Percentiles rank a stretch among this genome's conserved stretches.
Evolutionary conservation across 92 coral and sea anemone species (phyloP).

Genomic region (Epizoanthus illoricatus): DNA sequence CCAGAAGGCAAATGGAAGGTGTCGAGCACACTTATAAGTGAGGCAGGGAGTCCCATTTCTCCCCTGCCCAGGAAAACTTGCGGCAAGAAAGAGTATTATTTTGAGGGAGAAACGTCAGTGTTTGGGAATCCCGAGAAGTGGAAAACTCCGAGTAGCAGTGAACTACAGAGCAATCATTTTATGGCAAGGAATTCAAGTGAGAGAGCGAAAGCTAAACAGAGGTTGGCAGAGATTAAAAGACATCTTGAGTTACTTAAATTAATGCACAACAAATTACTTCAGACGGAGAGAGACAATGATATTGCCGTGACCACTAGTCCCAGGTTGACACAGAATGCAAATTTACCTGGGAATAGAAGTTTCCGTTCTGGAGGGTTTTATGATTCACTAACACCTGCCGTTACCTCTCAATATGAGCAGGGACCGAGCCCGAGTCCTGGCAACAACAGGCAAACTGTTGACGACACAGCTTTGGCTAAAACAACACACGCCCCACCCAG

Average conservation of each 20-base stretch:
- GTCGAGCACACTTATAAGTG: background rate
- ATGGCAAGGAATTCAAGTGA: background rate
- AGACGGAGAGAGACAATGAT: background rate
- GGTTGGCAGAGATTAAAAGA: constrained; percentile 10
- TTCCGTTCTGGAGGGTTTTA: background rate
- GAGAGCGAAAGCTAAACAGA: constrained; percentile 3
- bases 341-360: background rate
- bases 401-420: background rate
- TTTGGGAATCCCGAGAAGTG: constrained; percentile 18
- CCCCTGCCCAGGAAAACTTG: background rate
- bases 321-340: background rate
- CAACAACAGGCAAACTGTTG: background rate
- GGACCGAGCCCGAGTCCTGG: too few species aligned
- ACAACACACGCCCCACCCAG: background rate
- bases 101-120: constrained; percentile 23
- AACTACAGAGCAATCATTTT: constrained; percentile 6
- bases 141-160: constrained; percentile 31
- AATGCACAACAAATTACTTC: background rate
- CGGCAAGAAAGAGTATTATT: constrained; percentile 17
- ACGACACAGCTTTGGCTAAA: background rate
- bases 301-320: background rate
- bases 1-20: background rate
- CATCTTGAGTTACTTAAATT: constrained; percentile 20
- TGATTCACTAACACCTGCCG: background rate
- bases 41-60: background rate